These are phyloP conservation scores for Coleophora flavipennella DNA, from an alignment of 2,888 invertebrate genomes.

Conservation along the genomic window DNA sequence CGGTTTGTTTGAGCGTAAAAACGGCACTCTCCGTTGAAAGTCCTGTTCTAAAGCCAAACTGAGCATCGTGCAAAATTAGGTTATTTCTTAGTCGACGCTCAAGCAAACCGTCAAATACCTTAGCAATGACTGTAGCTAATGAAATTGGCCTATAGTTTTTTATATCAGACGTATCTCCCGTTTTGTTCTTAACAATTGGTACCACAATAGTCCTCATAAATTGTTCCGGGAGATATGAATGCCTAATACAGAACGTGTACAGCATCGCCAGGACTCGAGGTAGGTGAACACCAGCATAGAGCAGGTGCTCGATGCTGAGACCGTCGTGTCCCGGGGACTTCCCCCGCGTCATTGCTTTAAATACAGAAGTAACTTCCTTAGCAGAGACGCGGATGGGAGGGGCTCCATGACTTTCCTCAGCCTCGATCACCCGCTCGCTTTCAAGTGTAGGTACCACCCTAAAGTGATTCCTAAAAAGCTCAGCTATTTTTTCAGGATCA, in stretches of 20 bases:
- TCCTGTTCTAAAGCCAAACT: no score
- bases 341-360: no score
- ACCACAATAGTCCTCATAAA: neutral
- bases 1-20: no score
- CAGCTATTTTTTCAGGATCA: constrained; percentile 3
- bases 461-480: constrained; percentile 4
- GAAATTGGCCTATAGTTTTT: constrained; percentile 8
- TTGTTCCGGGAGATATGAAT: neutral
- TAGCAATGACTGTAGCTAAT: constrained; percentile 4
- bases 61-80: no score
- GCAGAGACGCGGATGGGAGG: no score
- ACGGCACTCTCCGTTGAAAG: no score
- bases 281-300: neutral
- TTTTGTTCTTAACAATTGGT: neutral
- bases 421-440: no score
- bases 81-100: no score
- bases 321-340: no score
- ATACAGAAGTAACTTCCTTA: no score
- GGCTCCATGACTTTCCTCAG: no score
- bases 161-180: constrained; percentile 1
- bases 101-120: constrained; percentile 4
- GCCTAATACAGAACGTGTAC: neutral
- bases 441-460: neutral
- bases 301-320: neutral
- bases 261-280: neutral